Evolutionary conservation across 2,113 vertebrate genomes (phyloP).

Genomic region (Crotalus helleri): DNA sequence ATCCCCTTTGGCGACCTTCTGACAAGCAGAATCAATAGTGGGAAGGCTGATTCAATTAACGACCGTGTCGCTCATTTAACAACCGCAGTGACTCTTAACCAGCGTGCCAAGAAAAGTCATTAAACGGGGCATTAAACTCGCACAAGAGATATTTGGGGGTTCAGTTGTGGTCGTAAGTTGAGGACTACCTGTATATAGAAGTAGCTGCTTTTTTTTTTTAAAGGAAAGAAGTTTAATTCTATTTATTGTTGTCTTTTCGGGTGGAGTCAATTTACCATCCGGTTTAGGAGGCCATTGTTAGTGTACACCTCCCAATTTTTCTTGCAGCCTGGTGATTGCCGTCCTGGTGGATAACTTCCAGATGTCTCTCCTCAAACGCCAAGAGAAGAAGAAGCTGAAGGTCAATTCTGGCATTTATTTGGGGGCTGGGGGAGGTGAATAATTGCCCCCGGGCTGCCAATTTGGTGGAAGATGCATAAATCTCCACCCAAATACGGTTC

Average conservation of each 20-base stretch:
- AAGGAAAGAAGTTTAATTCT: neutral
- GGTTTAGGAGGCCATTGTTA: neutral
- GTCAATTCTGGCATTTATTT: constrained; percentile 8
- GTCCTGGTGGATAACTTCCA: constrained; percentile 68
- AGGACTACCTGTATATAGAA: neutral
- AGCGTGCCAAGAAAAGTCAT: neutral
- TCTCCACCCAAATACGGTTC: too few relatives aligned
- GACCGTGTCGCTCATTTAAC: neutral
- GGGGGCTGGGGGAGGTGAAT: neutral
- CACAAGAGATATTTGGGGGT: too few relatives aligned
- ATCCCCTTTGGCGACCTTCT: too few relatives aligned
- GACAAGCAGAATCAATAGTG: too few relatives aligned
- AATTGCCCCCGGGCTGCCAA: neutral
- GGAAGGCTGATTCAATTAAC: neutral
- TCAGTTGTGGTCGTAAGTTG: neutral
- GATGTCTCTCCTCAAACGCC: constrained; percentile 45
- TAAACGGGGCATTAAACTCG: too few relatives aligned
- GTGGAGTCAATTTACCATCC: neutral
- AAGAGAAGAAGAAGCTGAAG: constrained; percentile 45
- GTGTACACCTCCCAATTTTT: neutral
- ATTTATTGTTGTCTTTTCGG: neutral
- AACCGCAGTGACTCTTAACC: neutral
- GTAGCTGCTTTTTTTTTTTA: neutral
- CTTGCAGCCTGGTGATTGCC: constrained; percentile 61
- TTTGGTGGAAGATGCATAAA: too few relatives aligned